A percentile compares a stretch with the other conserved stretches of the same genome.
These are phyloP conservation scores for Euleptes europaea DNA, from an alignment of 2,113 vertebrate genomes.

Conservation along the genomic window DNA sequence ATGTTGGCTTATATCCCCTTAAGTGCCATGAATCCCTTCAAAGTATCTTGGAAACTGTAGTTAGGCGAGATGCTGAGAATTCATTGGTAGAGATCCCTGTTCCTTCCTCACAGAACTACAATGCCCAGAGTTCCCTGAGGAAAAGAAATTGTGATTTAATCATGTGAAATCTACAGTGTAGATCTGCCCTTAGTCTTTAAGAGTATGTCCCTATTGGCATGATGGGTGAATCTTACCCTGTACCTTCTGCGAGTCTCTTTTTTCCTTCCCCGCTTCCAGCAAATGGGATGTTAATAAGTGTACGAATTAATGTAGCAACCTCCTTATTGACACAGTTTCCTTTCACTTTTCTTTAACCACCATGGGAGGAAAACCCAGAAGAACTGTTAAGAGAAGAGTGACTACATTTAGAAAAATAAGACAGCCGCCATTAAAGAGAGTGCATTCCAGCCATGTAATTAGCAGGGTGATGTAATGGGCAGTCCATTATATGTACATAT, in stretches of 20 bases:
- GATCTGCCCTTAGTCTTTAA: background rate
- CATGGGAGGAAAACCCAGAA: constrained; percentile 57
- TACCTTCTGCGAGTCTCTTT: background rate
- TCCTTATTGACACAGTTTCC: constrained; percentile 58
- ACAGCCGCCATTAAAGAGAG: constrained; percentile 38
- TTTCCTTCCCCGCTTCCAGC: background rate
- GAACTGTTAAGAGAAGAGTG: constrained; percentile 64
- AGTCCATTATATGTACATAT: constrained; percentile 41
- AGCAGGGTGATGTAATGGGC: constrained; percentile 57
- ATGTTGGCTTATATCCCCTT: too few relatives aligned
- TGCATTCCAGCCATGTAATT: constrained; percentile 46
- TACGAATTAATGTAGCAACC: constrained; percentile 56
- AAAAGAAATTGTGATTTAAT: background rate
- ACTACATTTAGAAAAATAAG: constrained; percentile 66
- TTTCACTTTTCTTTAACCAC: constrained; percentile 60
- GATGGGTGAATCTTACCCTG: background rate
- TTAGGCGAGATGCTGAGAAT: background rate
- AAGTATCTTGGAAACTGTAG: background rate
- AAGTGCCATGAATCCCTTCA: too few relatives aligned
- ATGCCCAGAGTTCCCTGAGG: background rate
- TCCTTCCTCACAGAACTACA: background rate
- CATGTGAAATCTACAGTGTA: background rate
- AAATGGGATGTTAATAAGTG: constrained; percentile 57
- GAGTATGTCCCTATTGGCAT: background rate
- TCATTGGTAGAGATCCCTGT: background rate